A percentile compares a stretch with the other conserved stretches of the same genome.
Evolutionary conservation across 2,888 invertebrate species (phyloP).

Genomic region (Pollenia griseotomentosa): DNA sequence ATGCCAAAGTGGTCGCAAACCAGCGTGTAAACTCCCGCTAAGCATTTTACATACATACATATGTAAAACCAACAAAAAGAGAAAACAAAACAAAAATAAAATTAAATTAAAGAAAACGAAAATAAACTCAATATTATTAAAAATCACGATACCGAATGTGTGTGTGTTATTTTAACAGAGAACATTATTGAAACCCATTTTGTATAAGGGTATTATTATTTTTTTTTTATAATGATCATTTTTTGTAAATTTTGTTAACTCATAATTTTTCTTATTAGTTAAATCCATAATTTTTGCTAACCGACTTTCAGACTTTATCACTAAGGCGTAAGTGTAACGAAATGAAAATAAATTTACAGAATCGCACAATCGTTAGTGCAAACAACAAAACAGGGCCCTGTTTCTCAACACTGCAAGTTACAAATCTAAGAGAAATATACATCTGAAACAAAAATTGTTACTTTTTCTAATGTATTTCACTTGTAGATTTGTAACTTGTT

Average conservation of each 20-base stretch:
- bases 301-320: too few species aligned
- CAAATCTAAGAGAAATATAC: too few species aligned
- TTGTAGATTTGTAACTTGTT: too few species aligned
- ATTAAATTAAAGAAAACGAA: conserved; percentile 8
- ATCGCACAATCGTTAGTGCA: too few species aligned
- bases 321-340: too few species aligned
- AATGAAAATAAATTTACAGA: too few species aligned
- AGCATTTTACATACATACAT: conserved; percentile 36
- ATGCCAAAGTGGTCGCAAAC: conserved; percentile 63
- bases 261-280: background rate
- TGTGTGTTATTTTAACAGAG: conserved; percentile 12
- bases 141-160: conserved; percentile 14
- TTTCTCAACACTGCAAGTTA: too few species aligned
- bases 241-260: background rate
- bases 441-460: too few species aligned
- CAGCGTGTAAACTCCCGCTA: conserved; percentile 59
- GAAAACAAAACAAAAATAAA: conserved; percentile 34
- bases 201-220: background rate
- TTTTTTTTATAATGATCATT: too few species aligned
- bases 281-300: too few species aligned
- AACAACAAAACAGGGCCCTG: too few species aligned
- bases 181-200: conserved; percentile 8
- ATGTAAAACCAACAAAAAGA: conserved; percentile 9
- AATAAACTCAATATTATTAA: background rate
- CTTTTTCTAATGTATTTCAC: too few species aligned